Base-by-base conservation (phyloP, 2,113 vertebrate species). In the Atlantisia rogersi region DNA sequence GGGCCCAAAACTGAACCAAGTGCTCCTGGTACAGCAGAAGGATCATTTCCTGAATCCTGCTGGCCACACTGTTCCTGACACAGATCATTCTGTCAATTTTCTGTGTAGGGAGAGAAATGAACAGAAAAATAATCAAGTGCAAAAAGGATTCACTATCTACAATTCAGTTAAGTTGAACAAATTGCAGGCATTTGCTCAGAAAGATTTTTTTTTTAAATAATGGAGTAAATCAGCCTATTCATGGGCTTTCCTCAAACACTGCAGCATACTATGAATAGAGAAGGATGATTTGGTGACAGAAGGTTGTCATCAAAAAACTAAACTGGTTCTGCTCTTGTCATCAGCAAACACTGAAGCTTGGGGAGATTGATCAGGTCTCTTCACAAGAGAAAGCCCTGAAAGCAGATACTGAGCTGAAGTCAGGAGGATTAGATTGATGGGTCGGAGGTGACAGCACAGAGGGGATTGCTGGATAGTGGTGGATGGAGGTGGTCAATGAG, bases 361-460 rank as follows among this genome's bases (percentile, higher is more conserved):
- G 19, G 26, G 48, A 85, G 35, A 55, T 2, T 21, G 48, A 80
- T 22, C 15, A 79, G 24, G 9, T 44, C 39, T 56, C 32, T 21
- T 91, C 7, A n/a, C 46, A 78, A 65, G 10, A 91, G n/a, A 39
- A 28, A 83, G 15, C 18, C 11, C 53, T 60, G 59, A 63, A 63
- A 64, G 76, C 44, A 58, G 40, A 31, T 89, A 44, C 55, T 71
- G 76, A 76, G 37, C 22, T 81, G 64, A 64, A 69, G 40, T 65
- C 40, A 70, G 40, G 18, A 63, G 65, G 26, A 15, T 28, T 70
- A 32, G n/a, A 52, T 3, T 52, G 25, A 21, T 8, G 0, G 0
- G 2, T 48, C 19, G 3, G 18, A 3, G 11, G 6, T 11, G 25
- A 11, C 1, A 2, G 11, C 28, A 4, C 29, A 58, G 26, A 58